Evolutionary conservation across 2,888 invertebrate genomes (phyloP).

Genomic region (Neoascia interrupta): DNA sequence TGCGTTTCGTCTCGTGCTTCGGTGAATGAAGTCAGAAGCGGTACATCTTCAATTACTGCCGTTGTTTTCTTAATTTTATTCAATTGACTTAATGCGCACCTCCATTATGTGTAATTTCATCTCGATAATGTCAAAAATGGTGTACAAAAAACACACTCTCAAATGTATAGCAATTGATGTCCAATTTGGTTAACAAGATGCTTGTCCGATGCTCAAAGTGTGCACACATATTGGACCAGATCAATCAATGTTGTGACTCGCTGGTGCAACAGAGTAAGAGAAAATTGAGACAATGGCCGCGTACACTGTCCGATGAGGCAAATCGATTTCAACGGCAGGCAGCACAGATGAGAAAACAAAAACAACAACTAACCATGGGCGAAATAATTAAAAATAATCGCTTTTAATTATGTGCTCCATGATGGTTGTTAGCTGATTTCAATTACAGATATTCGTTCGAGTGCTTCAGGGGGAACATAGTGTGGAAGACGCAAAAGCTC

Average conservation of each 20-base stretch:
- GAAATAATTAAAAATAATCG: conserved; percentile 65
- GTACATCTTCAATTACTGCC: conserved; percentile 38
- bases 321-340: conserved; percentile 30
- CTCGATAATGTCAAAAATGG: conserved; percentile 62
- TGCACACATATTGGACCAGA: conserved; percentile 49
- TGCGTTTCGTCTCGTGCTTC: background rate
- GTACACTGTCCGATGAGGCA: background rate
- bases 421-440: conserved; percentile 59
- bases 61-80: conserved; percentile 61
- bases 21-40: background rate
- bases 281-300: conserved; percentile 18
- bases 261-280: conserved; percentile 11
- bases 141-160: conserved; percentile 11
- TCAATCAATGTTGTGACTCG: conserved; percentile 60
- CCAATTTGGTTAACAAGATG: conserved; percentile 66
- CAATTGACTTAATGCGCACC: conserved; percentile 63
- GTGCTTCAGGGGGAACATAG: conserved; percentile 34
- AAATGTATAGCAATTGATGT: conserved; percentile 29
- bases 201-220: background rate
- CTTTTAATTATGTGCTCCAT: conserved; percentile 57
- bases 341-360: background rate
- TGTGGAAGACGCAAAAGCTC: background rate
- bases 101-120: conserved; percentile 63
- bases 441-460: conserved; percentile 53
- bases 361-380: conserved; percentile 23